phyloP scores from a whole-genome alignment of 2,888 invertebrate species.

The Hypomecis punctinalis region DNA sequence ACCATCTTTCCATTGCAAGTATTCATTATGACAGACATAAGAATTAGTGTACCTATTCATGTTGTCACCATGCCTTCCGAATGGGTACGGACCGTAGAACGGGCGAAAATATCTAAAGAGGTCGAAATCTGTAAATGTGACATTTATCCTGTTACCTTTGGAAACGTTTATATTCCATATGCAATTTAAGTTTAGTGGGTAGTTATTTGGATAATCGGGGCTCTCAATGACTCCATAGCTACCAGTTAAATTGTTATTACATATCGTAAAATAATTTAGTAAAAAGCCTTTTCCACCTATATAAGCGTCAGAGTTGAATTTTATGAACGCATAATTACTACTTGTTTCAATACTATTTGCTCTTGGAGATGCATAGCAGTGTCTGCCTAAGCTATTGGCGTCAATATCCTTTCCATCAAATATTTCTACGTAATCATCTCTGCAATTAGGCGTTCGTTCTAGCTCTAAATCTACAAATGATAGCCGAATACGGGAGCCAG shows the following conservation, averaged over 20 bases:
- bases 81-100: background rate
- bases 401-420: constrained; percentile 87
- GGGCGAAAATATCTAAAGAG: constrained; percentile 44
- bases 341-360: constrained; percentile 83
- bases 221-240: constrained; percentile 93
- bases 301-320: constrained; percentile 89
- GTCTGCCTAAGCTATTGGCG: constrained; percentile 85
- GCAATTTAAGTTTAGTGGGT: constrained; percentile 88
- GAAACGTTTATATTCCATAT: constrained; percentile 91
- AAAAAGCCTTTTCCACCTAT: constrained; percentile 90
- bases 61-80: background rate
- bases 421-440: constrained; percentile 88
- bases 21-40: constrained; percentile 85
- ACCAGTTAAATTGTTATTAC: constrained; percentile 87
- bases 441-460: constrained; percentile 85
- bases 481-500: constrained; percentile 89
- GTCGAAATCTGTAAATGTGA: constrained; percentile 92
- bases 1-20: constrained; percentile 80
- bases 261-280: constrained; percentile 90
- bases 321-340: constrained; percentile 87
- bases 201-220: constrained; percentile 90
- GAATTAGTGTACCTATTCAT: background rate
- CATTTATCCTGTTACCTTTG: constrained; percentile 90
- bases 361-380: constrained; percentile 81
- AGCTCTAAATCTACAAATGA: constrained; percentile 89